Evolutionary conservation across 2,797 vertebrate genomes (phyloP).

Genomic region (Bucorvus abyssinicus): DNA sequence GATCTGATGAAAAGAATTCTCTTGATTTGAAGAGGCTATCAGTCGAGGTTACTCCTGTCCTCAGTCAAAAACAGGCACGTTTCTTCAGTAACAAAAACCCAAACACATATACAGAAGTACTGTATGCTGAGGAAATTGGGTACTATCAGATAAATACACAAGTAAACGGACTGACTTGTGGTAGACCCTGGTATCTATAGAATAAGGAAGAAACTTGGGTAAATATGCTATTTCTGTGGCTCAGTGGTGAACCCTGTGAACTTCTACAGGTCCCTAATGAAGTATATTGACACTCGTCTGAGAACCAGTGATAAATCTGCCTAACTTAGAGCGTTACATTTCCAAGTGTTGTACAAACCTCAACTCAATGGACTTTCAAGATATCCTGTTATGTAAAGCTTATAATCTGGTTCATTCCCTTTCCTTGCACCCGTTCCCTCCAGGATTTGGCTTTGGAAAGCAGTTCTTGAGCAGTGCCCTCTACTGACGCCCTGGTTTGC

Average conservation of each 20-base stretch:
- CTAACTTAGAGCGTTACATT: not conserved
- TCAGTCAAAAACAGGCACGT: not conserved
- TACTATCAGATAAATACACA: not conserved
- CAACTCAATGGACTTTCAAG: not conserved
- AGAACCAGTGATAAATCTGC: not conserved
- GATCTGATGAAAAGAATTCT: not conserved
- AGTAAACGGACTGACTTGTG: not conserved
- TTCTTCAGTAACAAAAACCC: not conserved
- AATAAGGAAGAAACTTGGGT: not conserved
- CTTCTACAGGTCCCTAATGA: not conserved
- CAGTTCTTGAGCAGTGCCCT: not conserved
- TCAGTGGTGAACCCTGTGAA: not conserved
- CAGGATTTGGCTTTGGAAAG: not conserved
- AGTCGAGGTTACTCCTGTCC: not conserved
- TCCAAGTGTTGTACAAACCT: not conserved
- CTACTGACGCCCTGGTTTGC: fast-evolving
- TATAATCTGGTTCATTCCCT: not conserved
- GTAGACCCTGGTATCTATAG: not conserved
- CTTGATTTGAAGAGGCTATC: not conserved
- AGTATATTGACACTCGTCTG: not conserved
- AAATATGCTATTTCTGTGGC: not conserved
- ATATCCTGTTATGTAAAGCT: not conserved
- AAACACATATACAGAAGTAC: not conserved
- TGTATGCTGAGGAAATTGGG: not conserved
- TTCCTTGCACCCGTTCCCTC: fast-evolving